Evolutionary conservation across 2,113 vertebrate species (phyloP), one percentile per base, ranked within the genome.

Genomic region (Catharus fuscescens): DNA sequence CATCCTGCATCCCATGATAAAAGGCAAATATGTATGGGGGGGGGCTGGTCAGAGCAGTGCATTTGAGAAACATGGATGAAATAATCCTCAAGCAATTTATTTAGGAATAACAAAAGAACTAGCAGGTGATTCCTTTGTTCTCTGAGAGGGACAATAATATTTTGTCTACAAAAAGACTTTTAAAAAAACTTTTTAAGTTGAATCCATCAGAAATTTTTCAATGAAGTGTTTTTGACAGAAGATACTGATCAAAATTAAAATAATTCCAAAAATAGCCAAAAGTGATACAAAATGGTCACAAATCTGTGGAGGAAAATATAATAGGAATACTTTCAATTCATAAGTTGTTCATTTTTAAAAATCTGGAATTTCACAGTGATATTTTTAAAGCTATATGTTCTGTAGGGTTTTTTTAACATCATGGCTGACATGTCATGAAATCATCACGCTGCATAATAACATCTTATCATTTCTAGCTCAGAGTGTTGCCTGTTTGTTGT

Each of bases 401-500:
- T 62, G 44, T 64, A 74, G 65, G 38, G 0, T 5, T 9, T 81
- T 88, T 89, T 80, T 80, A 59, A 54, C 77, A 36, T 95, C 62
- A 44, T 0, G 14, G 62, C 77, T 94, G 86, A 88, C 77, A 92
- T 67, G 94, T 91, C 64, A 7, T 95, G 77, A 92, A 97, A 95
- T 93, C 80, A 62, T 95, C 88, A 66, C 0, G 0, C 31, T 0
- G 8, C 65, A 60, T 95, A 92, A 94, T 71, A 95, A 83, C 86
- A 74, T 94, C 91, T 96, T 95, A 94, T 90, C 83, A 40, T 94
- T 94, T 92, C 86, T 81, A 88, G 91, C 91, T 92, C 91, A 83
- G 48, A 96, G 92, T 91, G 76, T 93, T 88, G 91, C 92, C 94
- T 94, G 92, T 86, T 94, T 96, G 96, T 93, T 95, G 92, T 72